Conservation (phyloP, 2,797 vertebrate species). For the Atherinosoma microstoma region DNA sequence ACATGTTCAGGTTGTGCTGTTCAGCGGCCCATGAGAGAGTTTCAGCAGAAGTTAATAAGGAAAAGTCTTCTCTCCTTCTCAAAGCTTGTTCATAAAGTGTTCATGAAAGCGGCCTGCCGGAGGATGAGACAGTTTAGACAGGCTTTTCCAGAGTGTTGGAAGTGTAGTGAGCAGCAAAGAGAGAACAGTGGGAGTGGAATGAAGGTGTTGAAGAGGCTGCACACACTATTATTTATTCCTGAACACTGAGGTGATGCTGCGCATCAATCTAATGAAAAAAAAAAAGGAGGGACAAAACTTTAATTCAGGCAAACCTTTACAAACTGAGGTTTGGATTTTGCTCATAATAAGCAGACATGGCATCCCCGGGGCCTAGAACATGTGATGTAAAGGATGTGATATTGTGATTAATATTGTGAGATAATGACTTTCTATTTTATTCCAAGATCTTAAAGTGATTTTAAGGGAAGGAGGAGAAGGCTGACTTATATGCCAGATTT, state of each 20-base stretch:
- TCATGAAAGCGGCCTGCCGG: constrained; percentile 52
- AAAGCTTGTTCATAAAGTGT: constrained; percentile 46
- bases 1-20: constrained; percentile 55
- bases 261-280: neutral
- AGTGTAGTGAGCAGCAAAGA: constrained; percentile 46
- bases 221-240: constrained; percentile 43
- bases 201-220: constrained; percentile 40
- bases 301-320: no score
- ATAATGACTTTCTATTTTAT: no score
- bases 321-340: no score
- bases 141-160: constrained; percentile 53
- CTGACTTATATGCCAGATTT: no score
- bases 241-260: constrained; percentile 20
- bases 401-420: no score
- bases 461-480: no score
- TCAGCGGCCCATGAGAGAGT: constrained; percentile 62
- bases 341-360: no score
- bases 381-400: neutral
- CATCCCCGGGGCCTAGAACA: no score
- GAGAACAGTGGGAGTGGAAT: constrained; percentile 31
- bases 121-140: constrained; percentile 61
- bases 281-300: no score
- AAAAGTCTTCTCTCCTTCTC: constrained; percentile 43
- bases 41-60: constrained; percentile 65
- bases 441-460: no score